These are phyloP conservation scores for Cremastinae sp. DNA, from an alignment of 2,888 invertebrate genomes.

Conservation along the genomic window DNA sequence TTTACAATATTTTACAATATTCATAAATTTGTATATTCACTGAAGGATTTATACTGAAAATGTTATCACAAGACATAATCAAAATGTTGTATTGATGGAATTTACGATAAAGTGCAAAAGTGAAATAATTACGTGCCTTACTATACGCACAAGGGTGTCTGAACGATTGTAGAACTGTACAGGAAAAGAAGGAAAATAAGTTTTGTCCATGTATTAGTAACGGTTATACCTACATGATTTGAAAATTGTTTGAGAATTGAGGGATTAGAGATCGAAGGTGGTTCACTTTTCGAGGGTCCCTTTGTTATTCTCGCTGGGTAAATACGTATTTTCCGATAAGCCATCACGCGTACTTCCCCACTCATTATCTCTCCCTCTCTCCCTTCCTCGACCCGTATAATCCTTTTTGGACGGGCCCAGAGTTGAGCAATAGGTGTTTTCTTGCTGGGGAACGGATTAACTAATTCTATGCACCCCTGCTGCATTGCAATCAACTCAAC, in stretches of 20 bases:
- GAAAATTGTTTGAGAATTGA: conserved; percentile 30
- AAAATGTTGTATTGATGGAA: no score
- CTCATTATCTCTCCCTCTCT: not conserved
- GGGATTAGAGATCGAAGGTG: conserved; percentile 23
- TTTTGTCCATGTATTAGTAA: not conserved
- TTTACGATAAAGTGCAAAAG: no score
- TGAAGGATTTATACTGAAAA: no score
- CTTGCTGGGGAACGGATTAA: conserved; percentile 39
- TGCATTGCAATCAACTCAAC: conserved; percentile 10
- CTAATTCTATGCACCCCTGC: conserved; percentile 25
- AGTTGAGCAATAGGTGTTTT: conserved; percentile 50
- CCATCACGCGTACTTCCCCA: conserved; percentile 64
- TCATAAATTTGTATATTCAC: no score
- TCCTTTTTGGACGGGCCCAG: conserved; percentile 38
- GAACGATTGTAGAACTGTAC: no score
- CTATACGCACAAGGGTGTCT: no score
- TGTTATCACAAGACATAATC: no score
- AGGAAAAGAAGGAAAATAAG: no score
- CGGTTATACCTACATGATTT: conserved; percentile 14
- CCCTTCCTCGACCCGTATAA: conserved; percentile 50
- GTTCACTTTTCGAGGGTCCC: conserved; percentile 26
- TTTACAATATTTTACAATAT: no score
- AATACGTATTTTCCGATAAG: no score
- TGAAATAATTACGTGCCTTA: no score
- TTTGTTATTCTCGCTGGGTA: no score